phyloP scores from a whole-genome alignment of 2,797 vertebrate genomes.

The Takifugu rubripes region DNA sequence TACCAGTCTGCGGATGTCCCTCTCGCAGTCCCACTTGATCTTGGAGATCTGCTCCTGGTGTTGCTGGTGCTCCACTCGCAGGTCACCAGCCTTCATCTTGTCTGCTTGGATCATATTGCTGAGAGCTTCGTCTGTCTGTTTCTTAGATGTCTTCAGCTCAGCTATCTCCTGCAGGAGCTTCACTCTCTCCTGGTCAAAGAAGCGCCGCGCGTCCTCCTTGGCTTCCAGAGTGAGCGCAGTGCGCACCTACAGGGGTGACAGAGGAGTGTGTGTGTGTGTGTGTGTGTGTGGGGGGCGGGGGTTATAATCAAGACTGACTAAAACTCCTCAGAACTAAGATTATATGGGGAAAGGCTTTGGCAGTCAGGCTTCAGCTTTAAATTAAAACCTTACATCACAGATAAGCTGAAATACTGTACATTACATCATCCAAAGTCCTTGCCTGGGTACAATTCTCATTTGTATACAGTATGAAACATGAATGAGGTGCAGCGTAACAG shows the following conservation, averaged over 20 bases:
- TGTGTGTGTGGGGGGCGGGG: not conserved
- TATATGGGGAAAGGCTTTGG: not conserved
- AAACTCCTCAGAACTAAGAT: not conserved
- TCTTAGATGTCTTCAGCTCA: constrained; percentile 89
- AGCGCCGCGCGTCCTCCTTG: constrained; percentile 93
- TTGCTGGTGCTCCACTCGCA: constrained; percentile 93
- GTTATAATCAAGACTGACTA: not conserved
- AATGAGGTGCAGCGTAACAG: too few relatives aligned
- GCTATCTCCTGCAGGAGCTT: constrained; percentile 93
- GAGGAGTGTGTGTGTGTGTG: not conserved
- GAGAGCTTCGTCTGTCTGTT: constrained; percentile 94
- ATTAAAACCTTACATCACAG: too few relatives aligned
- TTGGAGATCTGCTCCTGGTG: constrained; percentile 97
- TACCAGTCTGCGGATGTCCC: constrained; percentile 94
- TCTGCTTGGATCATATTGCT: constrained; percentile 95
- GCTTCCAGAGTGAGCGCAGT: constrained; percentile 92
- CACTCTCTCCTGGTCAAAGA: constrained; percentile 94
- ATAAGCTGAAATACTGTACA: not conserved
- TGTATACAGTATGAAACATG: too few relatives aligned
- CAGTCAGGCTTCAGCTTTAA: too few relatives aligned
- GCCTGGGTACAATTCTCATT: too few relatives aligned
- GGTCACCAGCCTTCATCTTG: constrained; percentile 97
- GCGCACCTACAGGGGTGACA: constrained; percentile 67
- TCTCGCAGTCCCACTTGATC: constrained; percentile 98
- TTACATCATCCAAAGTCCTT: too few relatives aligned